Base-by-base conservation (phyloP, 2,888 invertebrate genomes). In the Chrysolina oricalcia region DNA sequence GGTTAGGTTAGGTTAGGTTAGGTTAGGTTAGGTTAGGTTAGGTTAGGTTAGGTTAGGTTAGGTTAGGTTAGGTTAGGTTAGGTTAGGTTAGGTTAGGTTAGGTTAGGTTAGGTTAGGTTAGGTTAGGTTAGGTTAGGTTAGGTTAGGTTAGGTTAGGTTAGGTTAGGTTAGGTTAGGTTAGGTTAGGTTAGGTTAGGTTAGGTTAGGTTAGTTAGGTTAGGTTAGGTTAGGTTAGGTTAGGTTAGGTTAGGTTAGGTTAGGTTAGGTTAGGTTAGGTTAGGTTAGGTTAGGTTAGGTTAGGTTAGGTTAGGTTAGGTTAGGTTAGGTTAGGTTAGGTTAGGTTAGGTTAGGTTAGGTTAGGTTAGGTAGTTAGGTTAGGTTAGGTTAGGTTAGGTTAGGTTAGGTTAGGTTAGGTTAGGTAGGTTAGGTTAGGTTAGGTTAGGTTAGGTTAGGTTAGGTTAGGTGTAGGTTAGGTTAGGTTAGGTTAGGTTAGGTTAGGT, bases 401-500 rank as follows among this genome's bases (percentile, higher is more conserved):
- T 65, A 65, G 65, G 66, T 66, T 66, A 66, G 66, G 66, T 66
- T 66, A 75, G n/a, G n/a, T n/a, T n/a, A n/a, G n/a, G n/a, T n/a
- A n/a, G n/a, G n/a, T n/a, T n/a, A n/a, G n/a, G n/a, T 78, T 69
- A 72, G 76, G 78, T 77, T 68, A 73, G 76, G 76, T 77, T 70
- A 71, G 78, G 77, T 77, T 71, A 77, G 74, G 76, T 78, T 74
- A 75, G 77, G 78, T 77, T 69, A 73, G 78, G 78, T 78, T 69
- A 75, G 74, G 72, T 64, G 8, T 64, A 64, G 64, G 64, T 64
- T 64, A 64, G 78, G 78, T 77, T 69, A 72, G 76, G 78, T 78
- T 64, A 73, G 77, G 74, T 78, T 68, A 72, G 78, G 78, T 77
- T 74, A 77, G 78, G 78, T 77, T 72, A 77, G 78, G 78, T 78